A percentile compares a stretch with the other conserved stretches of the same genome.
Evolutionary conservation across 2,113 vertebrate genomes (phyloP).

Genomic region (Cyprinodon variegatus): DNA sequence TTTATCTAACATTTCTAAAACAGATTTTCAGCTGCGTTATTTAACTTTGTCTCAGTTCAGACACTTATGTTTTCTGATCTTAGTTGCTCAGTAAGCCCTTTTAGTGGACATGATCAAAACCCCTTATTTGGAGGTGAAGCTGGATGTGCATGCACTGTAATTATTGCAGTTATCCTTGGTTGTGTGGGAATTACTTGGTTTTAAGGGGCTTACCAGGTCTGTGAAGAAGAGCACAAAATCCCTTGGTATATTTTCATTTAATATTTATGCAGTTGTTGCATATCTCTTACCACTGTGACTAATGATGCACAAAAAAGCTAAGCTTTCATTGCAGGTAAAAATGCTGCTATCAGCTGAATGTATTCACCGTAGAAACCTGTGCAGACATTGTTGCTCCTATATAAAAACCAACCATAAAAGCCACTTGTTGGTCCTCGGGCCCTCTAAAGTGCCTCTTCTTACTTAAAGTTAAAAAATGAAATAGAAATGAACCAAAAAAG

Average conservation of each 20-base stretch:
- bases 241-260: not conserved
- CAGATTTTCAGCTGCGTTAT: not conserved
- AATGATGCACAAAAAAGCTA: not conserved
- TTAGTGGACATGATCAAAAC: not conserved
- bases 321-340: not conserved
- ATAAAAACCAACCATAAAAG: not conserved
- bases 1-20: not conserved
- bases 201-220: not conserved
- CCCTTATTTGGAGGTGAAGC: not conserved
- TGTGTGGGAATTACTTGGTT: not conserved
- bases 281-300: not conserved
- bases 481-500: not conserved
- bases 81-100: not conserved
- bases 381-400: not conserved
- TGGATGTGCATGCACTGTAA: not conserved
- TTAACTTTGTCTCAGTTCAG: not conserved
- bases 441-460: not conserved
- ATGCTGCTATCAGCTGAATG: not conserved
- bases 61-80: not conserved
- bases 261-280: not conserved
- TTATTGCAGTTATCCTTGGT: not conserved
- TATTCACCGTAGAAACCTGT: not conserved
- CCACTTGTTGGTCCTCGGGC: not conserved
- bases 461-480: not conserved
- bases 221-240: not conserved